Percentiles rank a stretch among this genome's conserved stretches.
phyloP scores from a whole-genome alignment of 2,888 invertebrate genomes.

The Xiphydria camelus region DNA sequence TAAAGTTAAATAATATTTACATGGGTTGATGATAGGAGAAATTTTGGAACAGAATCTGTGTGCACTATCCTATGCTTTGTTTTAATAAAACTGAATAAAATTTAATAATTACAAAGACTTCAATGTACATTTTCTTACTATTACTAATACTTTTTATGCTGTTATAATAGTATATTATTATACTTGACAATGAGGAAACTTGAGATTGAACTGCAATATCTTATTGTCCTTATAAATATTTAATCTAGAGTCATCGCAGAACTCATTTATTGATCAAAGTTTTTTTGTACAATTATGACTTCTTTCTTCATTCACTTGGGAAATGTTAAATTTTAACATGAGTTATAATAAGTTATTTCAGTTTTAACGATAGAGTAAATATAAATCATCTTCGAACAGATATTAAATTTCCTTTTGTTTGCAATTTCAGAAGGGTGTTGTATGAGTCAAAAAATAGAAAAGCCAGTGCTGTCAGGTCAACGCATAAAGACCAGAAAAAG shows the following conservation, averaged over 20 bases:
- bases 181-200: too few relatives aligned
- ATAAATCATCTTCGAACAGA: background rate
- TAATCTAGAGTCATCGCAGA: background rate
- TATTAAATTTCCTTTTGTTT: slow-evolving; percentile 36
- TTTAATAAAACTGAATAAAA: too few relatives aligned
- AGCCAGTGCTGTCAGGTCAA: slow-evolving; percentile 99
- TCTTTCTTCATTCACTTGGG: background rate
- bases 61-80: too few relatives aligned
- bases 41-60: too few relatives aligned
- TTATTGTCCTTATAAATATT: background rate
- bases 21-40: too few relatives aligned
- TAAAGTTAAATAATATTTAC: too few relatives aligned
- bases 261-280: too few relatives aligned
- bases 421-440: slow-evolving; percentile 81
- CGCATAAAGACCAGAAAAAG: slow-evolving; percentile 99
- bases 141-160: too few relatives aligned
- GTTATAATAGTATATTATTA: too few relatives aligned
- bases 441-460: slow-evolving; percentile 99
- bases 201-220: too few relatives aligned
- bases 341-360: background rate
- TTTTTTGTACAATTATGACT: background rate
- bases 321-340: background rate
- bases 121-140: too few relatives aligned
- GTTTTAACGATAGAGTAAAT: background rate
- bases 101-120: too few relatives aligned